Base-by-base conservation (phyloP, 1,140 invertebrate genomes). In the Magallana gigas region DNA sequence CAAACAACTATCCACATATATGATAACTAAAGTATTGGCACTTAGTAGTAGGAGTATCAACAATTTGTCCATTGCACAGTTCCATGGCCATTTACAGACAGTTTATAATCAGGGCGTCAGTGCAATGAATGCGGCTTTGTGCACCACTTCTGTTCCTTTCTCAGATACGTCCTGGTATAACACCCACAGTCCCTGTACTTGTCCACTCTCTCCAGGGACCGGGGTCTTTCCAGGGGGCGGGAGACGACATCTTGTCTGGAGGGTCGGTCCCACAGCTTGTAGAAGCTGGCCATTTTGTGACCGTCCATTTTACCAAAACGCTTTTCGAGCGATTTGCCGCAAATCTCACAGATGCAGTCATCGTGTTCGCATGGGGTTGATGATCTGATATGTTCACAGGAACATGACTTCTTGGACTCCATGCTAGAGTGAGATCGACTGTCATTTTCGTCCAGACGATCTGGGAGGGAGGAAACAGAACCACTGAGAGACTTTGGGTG, bases 121-220 rank as follows among this genome's bases (percentile, higher is more conserved):
- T 76, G 68, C 7, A 76, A 76, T 71, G 29, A 23, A 8, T 12
- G 8, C 11, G 23, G 68, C 14, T 76, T 76, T 5, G 68, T 36
- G 23, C 12, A 11, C 23, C 8, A 18, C 3, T 8, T 76, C 7
- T 12, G 68, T 76, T 76, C 68, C 12, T 36, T 18, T 29, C 36
- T 76, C 12, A 76, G 68, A 29, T 76, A 76, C 11, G 23, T 29
- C 36, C 68, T 76, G 9, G 68, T 76, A 29, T 76, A 76, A 11
- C 68, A 76, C 23, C 68, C 68, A 76, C 68, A 76, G 23, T 76
- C 68, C 14, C 68, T 8, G 68, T 76, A 76, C 36, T 76, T 76
- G 36, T 76, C 68, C 9, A 8, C 36, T 29, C 68, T 76, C 9
- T 76, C 68, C 68, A 76, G 68, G 23, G 68, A 76, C 23, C 68